Evolutionary conservation across 2,888 invertebrate species (phyloP), one percentile per base, ranked within the genome.

Genomic region (Pilophorus perplexus): DNA sequence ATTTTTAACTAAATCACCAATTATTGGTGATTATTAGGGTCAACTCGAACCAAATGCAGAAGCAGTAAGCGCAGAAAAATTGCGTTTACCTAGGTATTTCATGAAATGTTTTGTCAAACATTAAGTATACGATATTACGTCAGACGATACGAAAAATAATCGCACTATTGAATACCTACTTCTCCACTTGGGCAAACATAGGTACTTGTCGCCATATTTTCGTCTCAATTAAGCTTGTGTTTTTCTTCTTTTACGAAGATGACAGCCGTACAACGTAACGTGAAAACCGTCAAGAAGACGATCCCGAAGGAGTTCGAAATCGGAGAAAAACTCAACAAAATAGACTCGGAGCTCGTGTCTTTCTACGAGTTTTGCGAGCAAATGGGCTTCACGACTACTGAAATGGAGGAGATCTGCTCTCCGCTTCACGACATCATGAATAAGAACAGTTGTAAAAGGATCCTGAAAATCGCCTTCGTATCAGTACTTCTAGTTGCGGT

Each of bases 361-460:
- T 82, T 84, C 74, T 81, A 81, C 71, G 83, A 85, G 73, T 84
- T 84, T 74, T 85, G 86, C 73, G 84, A 84, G 73, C 84, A 85
- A 74, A 83, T 83, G 60, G 85, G 85, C 1, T 84, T 86, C 74
- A 83, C 82, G 65, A 82, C 85, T 66, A 83, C 84, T 71, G 86
- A 87, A 75, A 85, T 87, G 82, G 82, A 83, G 72, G 79, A 83
- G 59, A 84, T 87, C 71, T 85, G 85, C 73, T 81, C 83, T 38
- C 86, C 86, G 3, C 76, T 86, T 71, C 81, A 83, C 4, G 80
- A 80, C 64, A 81, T 83, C 4, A 82, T 85, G 74, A 78, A 83
- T 64, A 82, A 82, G 73, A 82, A 82, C 10, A 81, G 81, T 72
- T 76, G 83, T 54, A 82, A 82, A 74, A 42, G 23, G 25, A 25